These are phyloP conservation scores for Catharus bicknelli DNA, from an alignment of 2,113 vertebrate genomes.

Conservation along the genomic window DNA sequence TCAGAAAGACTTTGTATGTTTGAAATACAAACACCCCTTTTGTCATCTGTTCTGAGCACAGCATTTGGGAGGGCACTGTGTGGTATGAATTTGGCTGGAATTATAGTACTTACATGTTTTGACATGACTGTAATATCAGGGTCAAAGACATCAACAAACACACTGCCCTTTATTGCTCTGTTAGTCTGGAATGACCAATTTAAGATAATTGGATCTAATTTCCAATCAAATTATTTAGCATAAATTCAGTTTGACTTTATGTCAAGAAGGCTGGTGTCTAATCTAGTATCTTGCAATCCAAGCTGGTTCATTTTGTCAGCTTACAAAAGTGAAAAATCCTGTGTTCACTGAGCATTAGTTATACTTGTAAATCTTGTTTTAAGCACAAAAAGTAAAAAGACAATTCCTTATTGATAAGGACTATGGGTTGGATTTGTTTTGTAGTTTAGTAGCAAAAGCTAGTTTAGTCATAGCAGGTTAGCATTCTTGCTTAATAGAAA, in stretches of 20 bases:
- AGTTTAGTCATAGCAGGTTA: neutral
- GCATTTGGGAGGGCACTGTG: neutral
- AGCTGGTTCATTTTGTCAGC: neutral
- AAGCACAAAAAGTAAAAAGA: neutral
- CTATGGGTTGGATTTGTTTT: neutral
- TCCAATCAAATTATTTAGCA: neutral
- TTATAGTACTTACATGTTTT: neutral
- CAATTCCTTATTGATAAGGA: neutral
- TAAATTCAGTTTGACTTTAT: slow-evolving; percentile 14
- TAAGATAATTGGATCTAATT: slow-evolving; percentile 11
- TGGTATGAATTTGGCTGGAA: neutral
- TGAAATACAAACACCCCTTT: neutral
- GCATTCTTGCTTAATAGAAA: neutral
- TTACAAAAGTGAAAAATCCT: neutral
- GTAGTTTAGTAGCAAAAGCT: neutral
- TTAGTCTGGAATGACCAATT: neutral
- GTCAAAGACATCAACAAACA: neutral
- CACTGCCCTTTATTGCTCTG: neutral
- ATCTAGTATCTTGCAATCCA: neutral
- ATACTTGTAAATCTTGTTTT: neutral
- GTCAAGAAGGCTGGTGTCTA: neutral
- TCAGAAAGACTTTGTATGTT: neutral
- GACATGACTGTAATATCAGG: neutral
- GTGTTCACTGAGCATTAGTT: neutral
- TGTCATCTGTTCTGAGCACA: neutral